phyloP scores from a whole-genome alignment of 1,140 invertebrate species.

The Anoplophora glabripennis region DNA sequence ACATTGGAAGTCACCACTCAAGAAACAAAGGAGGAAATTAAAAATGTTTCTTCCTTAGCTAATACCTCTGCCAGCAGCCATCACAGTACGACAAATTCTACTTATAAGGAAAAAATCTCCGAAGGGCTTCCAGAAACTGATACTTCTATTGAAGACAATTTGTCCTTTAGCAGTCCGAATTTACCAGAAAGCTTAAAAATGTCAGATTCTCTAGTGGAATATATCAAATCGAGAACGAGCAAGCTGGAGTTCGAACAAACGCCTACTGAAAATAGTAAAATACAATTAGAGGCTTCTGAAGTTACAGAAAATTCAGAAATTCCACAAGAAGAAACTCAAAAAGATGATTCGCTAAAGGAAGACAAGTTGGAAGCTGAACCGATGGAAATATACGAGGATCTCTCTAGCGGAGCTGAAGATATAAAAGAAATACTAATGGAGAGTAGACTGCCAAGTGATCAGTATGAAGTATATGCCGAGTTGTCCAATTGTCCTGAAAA shows the following conservation, averaged over 20 bases:
- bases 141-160: no score
- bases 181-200: background rate
- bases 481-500: background rate
- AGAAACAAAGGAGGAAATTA: constrained; percentile 3
- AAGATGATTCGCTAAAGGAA: background rate
- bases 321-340: background rate
- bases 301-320: background rate
- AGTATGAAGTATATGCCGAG: background rate
- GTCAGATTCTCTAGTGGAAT: background rate
- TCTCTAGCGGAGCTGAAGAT: constrained; percentile 27
- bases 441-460: constrained; percentile 5
- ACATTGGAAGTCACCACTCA: constrained; percentile 11
- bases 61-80: no score
- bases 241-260: background rate
- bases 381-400: constrained; percentile 27
- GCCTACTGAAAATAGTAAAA: background rate
- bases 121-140: background rate
- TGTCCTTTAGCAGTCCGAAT: background rate
- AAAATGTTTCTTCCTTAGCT: background rate
- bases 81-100: no score
- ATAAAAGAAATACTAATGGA: constrained; percentile 16
- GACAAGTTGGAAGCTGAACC: constrained; percentile 8
- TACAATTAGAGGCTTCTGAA: background rate
- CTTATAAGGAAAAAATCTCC: background rate
- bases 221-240: constrained; percentile 2